These are phyloP conservation scores for Diogma glabrata DNA, from an alignment of 2,888 invertebrate species.

Conservation along the genomic window DNA sequence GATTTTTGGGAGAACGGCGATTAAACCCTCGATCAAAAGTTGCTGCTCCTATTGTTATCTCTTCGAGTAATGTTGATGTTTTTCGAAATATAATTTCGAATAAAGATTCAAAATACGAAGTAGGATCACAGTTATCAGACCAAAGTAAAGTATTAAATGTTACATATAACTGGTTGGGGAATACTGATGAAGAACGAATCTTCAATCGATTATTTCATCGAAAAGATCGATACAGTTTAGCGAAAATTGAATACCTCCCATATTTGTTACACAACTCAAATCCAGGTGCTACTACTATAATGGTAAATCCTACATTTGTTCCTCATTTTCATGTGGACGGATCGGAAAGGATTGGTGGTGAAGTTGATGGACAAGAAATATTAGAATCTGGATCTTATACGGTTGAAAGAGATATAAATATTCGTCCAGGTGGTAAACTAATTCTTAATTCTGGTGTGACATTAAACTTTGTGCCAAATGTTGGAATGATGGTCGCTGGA, in stretches of 20 bases:
- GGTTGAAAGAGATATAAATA: conserved; percentile 88
- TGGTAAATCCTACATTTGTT: conserved; percentile 62
- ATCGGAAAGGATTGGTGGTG: conserved; percentile 70
- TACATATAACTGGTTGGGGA: conserved; percentile 88
- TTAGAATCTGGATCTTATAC: conserved; percentile 75
- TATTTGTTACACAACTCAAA: conserved; percentile 83
- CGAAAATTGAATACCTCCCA: conserved; percentile 82
- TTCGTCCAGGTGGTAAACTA: conserved; percentile 84
- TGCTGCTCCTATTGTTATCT: conserved; percentile 83
- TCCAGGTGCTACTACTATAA: conserved; percentile 73
- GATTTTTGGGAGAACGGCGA: conserved; percentile 42
- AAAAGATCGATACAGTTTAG: conserved; percentile 89
- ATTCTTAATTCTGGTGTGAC: conserved; percentile 81
- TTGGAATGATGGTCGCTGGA: conserved; percentile 95
- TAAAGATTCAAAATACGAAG: conserved; percentile 81
- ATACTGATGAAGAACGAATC: conserved; percentile 57
- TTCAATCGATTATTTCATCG: conserved; percentile 68
- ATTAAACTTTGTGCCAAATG: conserved; percentile 78
- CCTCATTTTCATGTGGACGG: conserved; percentile 63
- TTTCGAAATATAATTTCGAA: conserved; percentile 88
- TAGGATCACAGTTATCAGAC: conserved; percentile 89
- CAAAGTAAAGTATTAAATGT: conserved; percentile 91
- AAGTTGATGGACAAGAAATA: conserved; percentile 82
- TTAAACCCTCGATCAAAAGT: conserved; percentile 84
- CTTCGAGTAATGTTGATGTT: conserved; percentile 80